phyloP scores from a whole-genome alignment of 2,797 vertebrate genomes.

The Paedocypris micromegethes region DNA sequence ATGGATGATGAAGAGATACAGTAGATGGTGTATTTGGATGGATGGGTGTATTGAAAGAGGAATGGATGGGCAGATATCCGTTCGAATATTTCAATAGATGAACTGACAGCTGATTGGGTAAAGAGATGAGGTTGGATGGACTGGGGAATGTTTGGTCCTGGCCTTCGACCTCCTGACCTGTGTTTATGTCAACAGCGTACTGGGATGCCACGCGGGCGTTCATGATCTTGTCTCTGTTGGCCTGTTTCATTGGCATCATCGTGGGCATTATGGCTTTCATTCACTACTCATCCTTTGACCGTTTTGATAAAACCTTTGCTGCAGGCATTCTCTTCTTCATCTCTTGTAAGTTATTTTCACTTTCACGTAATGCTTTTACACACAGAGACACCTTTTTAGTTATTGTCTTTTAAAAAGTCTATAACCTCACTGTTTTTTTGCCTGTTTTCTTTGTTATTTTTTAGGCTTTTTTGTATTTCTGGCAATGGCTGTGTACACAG shows the following conservation, averaged over 20 bases:
- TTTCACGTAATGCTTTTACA: too few species aligned
- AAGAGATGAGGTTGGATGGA: too few species aligned
- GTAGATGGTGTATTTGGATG: too few species aligned
- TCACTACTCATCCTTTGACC: constrained; percentile 69
- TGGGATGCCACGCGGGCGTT: constrained; percentile 67
- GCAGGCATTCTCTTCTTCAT: constrained; percentile 72
- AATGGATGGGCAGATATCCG: too few species aligned
- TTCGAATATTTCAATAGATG: too few species aligned
- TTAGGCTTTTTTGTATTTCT: constrained; percentile 70
- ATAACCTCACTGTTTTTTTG: neutral
- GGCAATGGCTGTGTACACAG: constrained; percentile 70
- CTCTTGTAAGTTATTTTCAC: constrained; percentile 62
- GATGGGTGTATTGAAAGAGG: too few species aligned
- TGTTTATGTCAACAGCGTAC: constrained; percentile 57
- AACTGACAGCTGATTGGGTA: too few species aligned
- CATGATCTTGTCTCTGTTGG: constrained; percentile 69
- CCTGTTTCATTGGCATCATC: constrained; percentile 68
- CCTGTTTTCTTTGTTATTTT: neutral
- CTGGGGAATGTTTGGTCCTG: neutral
- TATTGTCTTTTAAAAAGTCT: neutral
- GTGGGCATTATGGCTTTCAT: constrained; percentile 72
- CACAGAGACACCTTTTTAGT: too few species aligned
- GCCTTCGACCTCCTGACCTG: neutral
- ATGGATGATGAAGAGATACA: too few species aligned
- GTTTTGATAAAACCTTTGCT: constrained; percentile 72